Base-by-base conservation (phyloP, 2,113 vertebrate species). In the Otocyon megalotis region DNA sequence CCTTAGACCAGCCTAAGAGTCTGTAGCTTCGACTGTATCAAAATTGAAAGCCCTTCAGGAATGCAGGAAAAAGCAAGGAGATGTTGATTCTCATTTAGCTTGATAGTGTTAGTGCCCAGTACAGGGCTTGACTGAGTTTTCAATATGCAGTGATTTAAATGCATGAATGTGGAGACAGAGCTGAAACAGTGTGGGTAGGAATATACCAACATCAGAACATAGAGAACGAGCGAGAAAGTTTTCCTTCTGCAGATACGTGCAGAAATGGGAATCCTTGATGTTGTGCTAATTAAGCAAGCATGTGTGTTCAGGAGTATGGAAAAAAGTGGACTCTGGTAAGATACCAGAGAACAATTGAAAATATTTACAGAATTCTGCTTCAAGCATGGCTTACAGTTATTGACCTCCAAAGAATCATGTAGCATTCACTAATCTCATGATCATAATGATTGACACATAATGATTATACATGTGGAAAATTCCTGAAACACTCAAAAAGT, bases 391-490 rank as follows among this genome's bases (percentile, higher is more conserved):
- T 94, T 81, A 32, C 2, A 58, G 43, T 62, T 84, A 85, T 69
- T 94, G 65, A 82, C 4, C 26, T 90, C 20, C 82, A 93, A 48
- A 96, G 81, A 87, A n/a, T 96, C 35, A 56, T 26, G 35, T 92
- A 72, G 17, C 37, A 62, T 80, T 77, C 28, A 76, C 63, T 93
- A 87, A 72, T 71, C 4, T 97, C 14, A 87, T 63, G 35, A 71
- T 80, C 17, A 58, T 80, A 76, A 65, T 80, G 50, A 62, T 83
- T 32, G 76, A 60, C 15, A 72, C 9, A 76, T 54, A 69, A 53
- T 65, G 24, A 15, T 88, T 91, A 7, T 13, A 76, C 12, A 35
- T 12, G 1, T 65, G 26, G 60, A 74, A 53, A 94, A 84, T 69
- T 63, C 11, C 15, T 48, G 20, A 60, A 96, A 50, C 37, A 74